A percentile compares a stretch with the other conserved stretches of the same genome.
phyloP scores from a whole-genome alignment of 2,888 invertebrate genomes.

The Cheilosia soror region DNA sequence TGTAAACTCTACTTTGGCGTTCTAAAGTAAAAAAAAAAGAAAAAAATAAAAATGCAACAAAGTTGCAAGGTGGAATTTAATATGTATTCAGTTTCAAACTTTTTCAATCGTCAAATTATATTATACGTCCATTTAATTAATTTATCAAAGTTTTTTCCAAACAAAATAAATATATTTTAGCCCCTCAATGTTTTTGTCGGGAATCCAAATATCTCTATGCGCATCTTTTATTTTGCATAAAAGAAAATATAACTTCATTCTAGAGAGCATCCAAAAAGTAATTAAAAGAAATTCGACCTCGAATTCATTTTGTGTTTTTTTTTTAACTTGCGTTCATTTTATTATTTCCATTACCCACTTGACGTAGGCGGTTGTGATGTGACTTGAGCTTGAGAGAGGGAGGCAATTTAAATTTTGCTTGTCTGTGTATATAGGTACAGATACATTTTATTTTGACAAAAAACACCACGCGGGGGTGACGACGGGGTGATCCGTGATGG shows the following conservation, averaged over 20 bases:
- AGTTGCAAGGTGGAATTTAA: too few relatives aligned
- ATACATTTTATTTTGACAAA: constrained; percentile 17
- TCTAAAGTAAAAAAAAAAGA: too few relatives aligned
- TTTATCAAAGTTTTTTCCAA: too few relatives aligned
- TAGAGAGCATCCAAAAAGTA: constrained; percentile 13
- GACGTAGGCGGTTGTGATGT: constrained; percentile 22
- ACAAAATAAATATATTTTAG: too few relatives aligned
- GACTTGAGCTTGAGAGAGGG: constrained; percentile 16
- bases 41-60: too few relatives aligned
- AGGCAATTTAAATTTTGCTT: constrained; percentile 29
- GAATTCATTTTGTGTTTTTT: constrained; percentile 37
- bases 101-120: too few relatives aligned
- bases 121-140: too few relatives aligned
- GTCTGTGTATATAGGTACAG: constrained; percentile 1
- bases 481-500: background rate
- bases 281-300: constrained; percentile 55
- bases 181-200: too few relatives aligned
- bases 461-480: constrained; percentile 28
- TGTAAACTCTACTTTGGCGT: too few relatives aligned
- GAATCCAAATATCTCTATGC: too few relatives aligned
- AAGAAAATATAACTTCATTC: background rate
- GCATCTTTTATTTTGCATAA: background rate
- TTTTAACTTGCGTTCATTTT: constrained; percentile 18
- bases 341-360: constrained; percentile 24
- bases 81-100: too few relatives aligned